Conservation (phyloP, 2,888 invertebrate genomes). For the Leptopilina syphax region DNA sequence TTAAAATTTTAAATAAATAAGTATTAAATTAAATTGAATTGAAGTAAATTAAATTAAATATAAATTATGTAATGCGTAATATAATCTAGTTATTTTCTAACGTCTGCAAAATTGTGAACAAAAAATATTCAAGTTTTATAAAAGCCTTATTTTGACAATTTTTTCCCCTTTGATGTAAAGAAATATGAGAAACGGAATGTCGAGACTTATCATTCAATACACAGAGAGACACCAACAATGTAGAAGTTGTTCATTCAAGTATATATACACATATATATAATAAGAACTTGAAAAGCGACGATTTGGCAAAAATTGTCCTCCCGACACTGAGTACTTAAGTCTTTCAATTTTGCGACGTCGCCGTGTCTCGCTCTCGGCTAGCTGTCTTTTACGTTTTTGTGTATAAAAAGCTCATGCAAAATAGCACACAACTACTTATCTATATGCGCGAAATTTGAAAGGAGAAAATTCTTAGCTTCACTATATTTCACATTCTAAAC, state of each 20-base stretch:
- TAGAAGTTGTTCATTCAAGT: constrained; percentile 6
- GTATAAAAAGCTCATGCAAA: not conserved
- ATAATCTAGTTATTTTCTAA: no score
- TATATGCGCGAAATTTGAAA: constrained; percentile 31
- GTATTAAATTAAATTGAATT: no score
- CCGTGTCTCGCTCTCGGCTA: constrained; percentile 22
- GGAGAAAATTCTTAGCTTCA: constrained; percentile 11
- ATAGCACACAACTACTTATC: not conserved
- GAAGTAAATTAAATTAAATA: no score
- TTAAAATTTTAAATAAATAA: no score
- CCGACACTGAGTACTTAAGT: constrained; percentile 9
- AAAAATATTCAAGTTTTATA: no score
- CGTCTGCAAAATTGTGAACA: no score
- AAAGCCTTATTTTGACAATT: no score
- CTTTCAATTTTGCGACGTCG: constrained; percentile 34
- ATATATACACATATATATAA: no score
- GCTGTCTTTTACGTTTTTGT: constrained; percentile 26
- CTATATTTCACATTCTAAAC: constrained; percentile 23
- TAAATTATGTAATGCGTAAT: no score
- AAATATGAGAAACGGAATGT: no score
- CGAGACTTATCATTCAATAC: not conserved
- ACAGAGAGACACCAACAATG: not conserved
- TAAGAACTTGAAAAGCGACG: constrained; percentile 29
- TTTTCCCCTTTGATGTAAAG: no score
- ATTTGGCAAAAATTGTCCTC: constrained; percentile 30